Conservation (phyloP, 1,140 invertebrate genomes). For the Penaeus chinensis region DNA sequence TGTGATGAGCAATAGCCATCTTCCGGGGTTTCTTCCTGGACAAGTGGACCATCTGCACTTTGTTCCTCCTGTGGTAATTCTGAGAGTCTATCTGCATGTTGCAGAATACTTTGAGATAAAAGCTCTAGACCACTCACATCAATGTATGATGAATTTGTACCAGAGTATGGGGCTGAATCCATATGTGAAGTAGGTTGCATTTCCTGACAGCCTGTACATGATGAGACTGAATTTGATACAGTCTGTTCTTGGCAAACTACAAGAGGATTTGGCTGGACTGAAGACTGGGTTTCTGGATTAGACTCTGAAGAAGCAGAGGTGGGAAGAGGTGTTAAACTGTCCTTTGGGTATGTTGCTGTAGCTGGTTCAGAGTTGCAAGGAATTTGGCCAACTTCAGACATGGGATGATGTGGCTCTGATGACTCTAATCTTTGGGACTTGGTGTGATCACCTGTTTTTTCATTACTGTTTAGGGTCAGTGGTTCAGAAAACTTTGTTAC, state of each 20-base stretch:
- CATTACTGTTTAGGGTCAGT: no score
- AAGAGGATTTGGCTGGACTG: no score
- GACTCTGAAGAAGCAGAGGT: not conserved
- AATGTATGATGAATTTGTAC: constrained; percentile 24
- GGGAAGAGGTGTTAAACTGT: not conserved
- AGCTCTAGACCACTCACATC: constrained; percentile 84
- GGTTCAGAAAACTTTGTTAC: no score
- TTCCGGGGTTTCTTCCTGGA: constrained; percentile 13
- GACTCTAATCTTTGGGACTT: no score
- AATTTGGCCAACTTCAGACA: constrained; percentile 4
- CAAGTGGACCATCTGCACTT: constrained; percentile 46
- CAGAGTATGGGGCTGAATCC: not conserved
- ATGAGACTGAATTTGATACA: no score
- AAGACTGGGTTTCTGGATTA: no score
- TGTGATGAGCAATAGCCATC: not conserved
- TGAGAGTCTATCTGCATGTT: constrained; percentile 71
- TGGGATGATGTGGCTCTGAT: no score
- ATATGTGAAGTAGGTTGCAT: not conserved
- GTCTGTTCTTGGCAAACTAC: no score
- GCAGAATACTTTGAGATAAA: constrained; percentile 83
- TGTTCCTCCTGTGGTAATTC: constrained; percentile 21
- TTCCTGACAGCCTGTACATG: not conserved
- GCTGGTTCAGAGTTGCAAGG: not conserved
- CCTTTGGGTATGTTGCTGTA: not conserved
- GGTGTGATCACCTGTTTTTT: no score